Evolutionary conservation across 1,140 invertebrate genomes (phyloP).

Genomic region (Eriosoma lanigerum): DNA sequence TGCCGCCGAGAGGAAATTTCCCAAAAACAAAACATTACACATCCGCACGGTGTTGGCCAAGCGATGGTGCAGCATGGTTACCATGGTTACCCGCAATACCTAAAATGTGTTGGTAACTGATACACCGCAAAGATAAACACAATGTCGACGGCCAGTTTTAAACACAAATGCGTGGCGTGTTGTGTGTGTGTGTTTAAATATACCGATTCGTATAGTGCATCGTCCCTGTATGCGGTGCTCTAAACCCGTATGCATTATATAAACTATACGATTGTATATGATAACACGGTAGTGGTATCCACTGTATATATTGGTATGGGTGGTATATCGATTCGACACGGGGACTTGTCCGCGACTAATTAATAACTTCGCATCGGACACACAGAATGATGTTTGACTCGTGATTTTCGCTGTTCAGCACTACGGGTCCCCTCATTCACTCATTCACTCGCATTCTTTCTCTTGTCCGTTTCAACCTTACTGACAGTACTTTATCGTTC

Average conservation of each 20-base stretch:
- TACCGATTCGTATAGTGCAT: not conserved
- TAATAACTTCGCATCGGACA: not conserved
- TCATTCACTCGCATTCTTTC: no score
- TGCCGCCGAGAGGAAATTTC: not conserved
- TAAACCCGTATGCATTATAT: no score
- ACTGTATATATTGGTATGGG: no score
- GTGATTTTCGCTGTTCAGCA: not conserved
- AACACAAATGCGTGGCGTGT: not conserved
- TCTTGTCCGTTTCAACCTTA: not conserved
- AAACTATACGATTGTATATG: no score
- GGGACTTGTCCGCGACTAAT: conserved; percentile 24
- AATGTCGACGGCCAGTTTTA: conserved; percentile 22
- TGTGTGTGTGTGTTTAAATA: no score
- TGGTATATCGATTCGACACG: conserved; percentile 14
- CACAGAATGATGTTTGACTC: not conserved
- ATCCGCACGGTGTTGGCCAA: not conserved
- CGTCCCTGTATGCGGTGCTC: not conserved
- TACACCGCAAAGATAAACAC: conserved; percentile 38
- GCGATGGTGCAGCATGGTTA: not conserved
- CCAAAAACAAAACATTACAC: conserved; percentile 5
- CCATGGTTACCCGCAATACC: conserved; percentile 25
- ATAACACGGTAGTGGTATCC: no score
- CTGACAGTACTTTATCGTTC: not conserved
- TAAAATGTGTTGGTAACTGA: not conserved
- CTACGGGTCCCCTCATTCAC: not conserved